phyloP scores from a whole-genome alignment of 2,113 vertebrate genomes.

The Campylorhamphus procurvoides region DNA sequence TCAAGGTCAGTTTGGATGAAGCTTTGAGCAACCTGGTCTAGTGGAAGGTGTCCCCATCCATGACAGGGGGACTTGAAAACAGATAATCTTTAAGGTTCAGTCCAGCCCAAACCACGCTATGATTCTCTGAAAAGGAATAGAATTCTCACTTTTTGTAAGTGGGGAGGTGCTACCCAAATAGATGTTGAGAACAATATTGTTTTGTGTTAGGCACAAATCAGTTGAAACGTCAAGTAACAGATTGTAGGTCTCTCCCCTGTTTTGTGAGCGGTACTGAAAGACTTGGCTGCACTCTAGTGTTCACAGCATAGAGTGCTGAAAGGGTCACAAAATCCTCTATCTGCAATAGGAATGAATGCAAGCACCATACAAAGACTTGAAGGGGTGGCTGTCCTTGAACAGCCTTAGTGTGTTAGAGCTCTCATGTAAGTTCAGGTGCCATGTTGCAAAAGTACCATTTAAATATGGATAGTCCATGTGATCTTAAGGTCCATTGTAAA shows the following conservation, averaged over 20 bases:
- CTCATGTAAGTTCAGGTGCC: neutral
- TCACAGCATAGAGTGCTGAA: neutral
- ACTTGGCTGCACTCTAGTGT: slow-evolving; percentile 51
- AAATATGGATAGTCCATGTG: accelerated
- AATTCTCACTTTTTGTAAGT: neutral
- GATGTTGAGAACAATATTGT: neutral
- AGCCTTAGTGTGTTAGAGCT: neutral
- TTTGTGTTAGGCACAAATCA: neutral
- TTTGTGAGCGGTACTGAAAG: neutral
- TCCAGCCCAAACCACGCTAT: neutral
- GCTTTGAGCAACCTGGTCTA: neutral
- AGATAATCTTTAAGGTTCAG: neutral
- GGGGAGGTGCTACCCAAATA: neutral
- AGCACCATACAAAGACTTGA: neutral
- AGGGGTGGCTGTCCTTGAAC: neutral
- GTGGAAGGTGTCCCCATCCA: neutral
- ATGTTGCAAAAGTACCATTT: neutral
- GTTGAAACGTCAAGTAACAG: too few relatives aligned
- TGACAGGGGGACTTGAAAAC: neutral
- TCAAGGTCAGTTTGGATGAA: neutral
- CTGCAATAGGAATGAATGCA: neutral
- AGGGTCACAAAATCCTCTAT: neutral
- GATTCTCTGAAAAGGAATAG: neutral
- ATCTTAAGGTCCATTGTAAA: neutral
- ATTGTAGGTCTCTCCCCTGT: neutral